phyloP scores from a whole-genome alignment of 2,797 vertebrate species.

The Squalus acanthias region DNA sequence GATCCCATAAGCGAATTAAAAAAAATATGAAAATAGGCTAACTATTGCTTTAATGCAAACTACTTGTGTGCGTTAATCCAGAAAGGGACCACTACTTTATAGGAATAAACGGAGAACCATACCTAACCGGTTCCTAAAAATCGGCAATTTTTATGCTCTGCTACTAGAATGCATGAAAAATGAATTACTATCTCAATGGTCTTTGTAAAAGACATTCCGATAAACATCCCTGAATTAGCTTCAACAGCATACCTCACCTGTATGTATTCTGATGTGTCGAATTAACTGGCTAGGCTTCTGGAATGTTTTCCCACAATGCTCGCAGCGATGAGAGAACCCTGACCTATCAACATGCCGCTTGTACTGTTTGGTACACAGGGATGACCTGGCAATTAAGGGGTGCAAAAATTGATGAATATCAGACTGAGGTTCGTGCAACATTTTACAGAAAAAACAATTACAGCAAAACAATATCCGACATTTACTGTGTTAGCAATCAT shows the following conservation, averaged over 20 bases:
- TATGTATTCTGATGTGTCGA: constrained; percentile 91
- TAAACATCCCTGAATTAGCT: not conserved
- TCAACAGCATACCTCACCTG: constrained; percentile 66
- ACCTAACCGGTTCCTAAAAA: not conserved
- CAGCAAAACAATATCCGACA: not conserved
- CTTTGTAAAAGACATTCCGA: not conserved
- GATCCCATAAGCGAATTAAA: no score
- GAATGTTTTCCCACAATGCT: constrained; percentile 93
- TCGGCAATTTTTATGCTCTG: not conserved
- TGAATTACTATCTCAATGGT: not conserved
- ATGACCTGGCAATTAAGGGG: constrained; percentile 58
- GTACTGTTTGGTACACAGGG: constrained; percentile 79
- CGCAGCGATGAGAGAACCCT: constrained; percentile 89
- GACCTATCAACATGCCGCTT: constrained; percentile 93
- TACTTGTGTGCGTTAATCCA: not conserved
- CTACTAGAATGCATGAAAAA: not conserved
- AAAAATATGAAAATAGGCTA: not conserved
- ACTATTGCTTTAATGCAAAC: not conserved
- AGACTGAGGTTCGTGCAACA: not conserved
- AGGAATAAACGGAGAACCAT: not conserved
- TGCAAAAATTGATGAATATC: not conserved
- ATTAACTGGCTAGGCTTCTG: constrained; percentile 97
- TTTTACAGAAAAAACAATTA: not conserved
- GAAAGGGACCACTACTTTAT: not conserved
- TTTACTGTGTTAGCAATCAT: not conserved